Base-by-base conservation (phyloP, 1,140 invertebrate genomes). In the Asobara japonica region DNA sequence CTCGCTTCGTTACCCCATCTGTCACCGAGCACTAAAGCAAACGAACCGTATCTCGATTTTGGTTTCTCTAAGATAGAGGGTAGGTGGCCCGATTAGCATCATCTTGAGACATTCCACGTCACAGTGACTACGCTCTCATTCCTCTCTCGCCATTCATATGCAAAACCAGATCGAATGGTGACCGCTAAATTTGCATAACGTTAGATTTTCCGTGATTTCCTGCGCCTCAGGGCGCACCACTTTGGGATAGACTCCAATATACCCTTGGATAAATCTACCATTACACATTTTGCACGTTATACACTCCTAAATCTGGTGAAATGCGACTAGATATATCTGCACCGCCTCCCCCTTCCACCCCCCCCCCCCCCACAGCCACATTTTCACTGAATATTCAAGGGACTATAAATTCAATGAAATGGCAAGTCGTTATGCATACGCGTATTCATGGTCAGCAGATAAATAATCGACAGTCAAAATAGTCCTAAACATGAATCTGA, bases 191-290 rank as follows among this genome's bases (percentile, higher is more conserved):
- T 84, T 87, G 78, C 86, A 87, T 87, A 87, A 86, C 81, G 84
- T 84, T 81, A 86, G 85, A 87, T 86, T 85, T 84, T 80, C 84
- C 82, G 84, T 86, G 84, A 87, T 86, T 87, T 86, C 80, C 65
- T 66, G 62, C 38, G 64, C 31, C 45, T 38, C 29, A 33, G 27
- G 61, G 61, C 27, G 31, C 25, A 68, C 25, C 13, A 25, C n/a
- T n/a, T n/a, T n/a, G 33, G 51, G 25, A 38, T 65, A 31, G 41
- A 13, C 41, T 33, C 10, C 16, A 51, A 51, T 51, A 41, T 41
- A 36, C 18, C 33, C 11, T 16, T 20, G n/a, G 60, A 56, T 29
- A 60, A 56, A 22, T 69, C 45, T 20, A 33, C 25, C 38, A n/a
- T 22, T 16, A 4, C 51, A 10, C 25, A 18, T 29, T 62, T n/a